Percentiles rank a stretch among this genome's conserved stretches.
Evolutionary conservation across 1,140 invertebrate species (phyloP).

Genomic region (Pogonognathellus flavescens): DNA sequence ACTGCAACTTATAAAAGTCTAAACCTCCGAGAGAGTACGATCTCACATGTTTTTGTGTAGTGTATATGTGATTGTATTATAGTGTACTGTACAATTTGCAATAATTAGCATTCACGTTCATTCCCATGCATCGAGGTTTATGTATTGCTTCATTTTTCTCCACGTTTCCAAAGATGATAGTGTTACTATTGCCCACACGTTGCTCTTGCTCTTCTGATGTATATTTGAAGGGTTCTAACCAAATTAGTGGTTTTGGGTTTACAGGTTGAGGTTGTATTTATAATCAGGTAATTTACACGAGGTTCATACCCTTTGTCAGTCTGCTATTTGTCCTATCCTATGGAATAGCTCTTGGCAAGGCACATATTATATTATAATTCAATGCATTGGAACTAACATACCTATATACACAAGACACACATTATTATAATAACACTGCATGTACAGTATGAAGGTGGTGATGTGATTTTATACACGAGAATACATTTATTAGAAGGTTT

Average conservation of each 20-base stretch:
- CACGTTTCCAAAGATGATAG: no score
- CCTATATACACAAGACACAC: neutral
- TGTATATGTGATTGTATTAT: no score
- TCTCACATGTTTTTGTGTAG: no score
- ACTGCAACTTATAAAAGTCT: neutral
- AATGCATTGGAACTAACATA: no score
- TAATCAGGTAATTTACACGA: conserved; percentile 50
- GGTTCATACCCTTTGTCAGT: neutral
- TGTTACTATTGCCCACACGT: no score
- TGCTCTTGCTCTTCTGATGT: neutral
- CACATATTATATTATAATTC: no score
- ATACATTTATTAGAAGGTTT: neutral
- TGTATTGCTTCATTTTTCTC: conserved; percentile 4
- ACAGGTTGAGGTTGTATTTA: conserved; percentile 50
- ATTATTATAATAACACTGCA: neutral
- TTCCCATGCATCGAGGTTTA: conserved; percentile 27
- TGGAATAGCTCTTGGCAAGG: neutral
- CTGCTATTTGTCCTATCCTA: neutral
- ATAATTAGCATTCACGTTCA: conserved; percentile 29
- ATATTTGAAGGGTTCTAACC: conserved; percentile 22
- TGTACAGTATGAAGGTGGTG: neutral
- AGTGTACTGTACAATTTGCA: neutral
- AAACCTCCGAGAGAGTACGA: neutral
- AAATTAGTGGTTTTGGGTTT: conserved; percentile 47
- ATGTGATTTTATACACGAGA: neutral